These are phyloP conservation scores for Athene noctua DNA, from an alignment of 2,113 vertebrate genomes.

Conservation along the genomic window DNA sequence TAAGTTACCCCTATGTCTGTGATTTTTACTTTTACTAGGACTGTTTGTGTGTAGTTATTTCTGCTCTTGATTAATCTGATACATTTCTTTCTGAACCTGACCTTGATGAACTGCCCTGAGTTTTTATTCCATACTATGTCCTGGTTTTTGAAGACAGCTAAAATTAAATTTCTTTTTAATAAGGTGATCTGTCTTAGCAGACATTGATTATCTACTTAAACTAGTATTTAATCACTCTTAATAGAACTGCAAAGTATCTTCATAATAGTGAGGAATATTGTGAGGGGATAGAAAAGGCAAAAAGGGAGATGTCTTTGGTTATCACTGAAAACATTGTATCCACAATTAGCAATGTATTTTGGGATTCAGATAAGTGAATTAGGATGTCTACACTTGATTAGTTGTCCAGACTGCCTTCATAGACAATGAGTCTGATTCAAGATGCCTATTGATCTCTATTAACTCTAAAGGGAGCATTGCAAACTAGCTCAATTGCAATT, in stretches of 20 bases:
- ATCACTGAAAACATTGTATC: neutral
- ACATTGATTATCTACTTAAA: constrained; percentile 57
- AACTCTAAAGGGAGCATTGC: neutral
- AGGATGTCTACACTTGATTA: neutral
- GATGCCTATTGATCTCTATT: neutral
- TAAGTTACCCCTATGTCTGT: neutral
- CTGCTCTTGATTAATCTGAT: neutral
- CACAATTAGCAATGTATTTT: neutral
- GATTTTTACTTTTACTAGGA: neutral
- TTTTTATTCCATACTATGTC: neutral
- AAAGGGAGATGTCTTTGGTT: neutral
- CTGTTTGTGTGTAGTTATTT: neutral
- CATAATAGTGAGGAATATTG: neutral
- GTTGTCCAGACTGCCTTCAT: constrained; percentile 5
- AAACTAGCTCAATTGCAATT: neutral
- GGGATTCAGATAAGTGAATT: neutral
- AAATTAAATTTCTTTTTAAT: constrained; percentile 52
- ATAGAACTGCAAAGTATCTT: constrained; percentile 8
- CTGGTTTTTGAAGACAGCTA: neutral
- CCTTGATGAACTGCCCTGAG: neutral
- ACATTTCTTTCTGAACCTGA: neutral
- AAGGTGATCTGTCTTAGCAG: constrained; percentile 47
- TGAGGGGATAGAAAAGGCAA: neutral
- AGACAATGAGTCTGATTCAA: neutral
- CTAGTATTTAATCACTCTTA: constrained; percentile 38